phyloP scores from a whole-genome alignment of 2,888 invertebrate genomes.

The Stictocephala bisonia region DNA sequence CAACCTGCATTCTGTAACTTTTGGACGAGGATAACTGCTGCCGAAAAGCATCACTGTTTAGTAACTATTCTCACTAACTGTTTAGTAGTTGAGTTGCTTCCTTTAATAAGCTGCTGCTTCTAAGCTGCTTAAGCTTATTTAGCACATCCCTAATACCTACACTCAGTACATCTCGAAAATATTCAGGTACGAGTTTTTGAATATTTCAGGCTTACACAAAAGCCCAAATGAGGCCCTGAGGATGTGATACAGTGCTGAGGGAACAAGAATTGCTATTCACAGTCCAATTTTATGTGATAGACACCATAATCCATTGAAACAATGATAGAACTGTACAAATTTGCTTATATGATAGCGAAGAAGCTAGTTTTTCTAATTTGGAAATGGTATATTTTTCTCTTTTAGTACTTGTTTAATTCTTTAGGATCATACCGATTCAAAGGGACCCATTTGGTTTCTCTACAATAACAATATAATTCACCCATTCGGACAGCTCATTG shows the following conservation, averaged over 20 bases:
- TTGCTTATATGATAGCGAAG: conserved; percentile 49
- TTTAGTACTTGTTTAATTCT: conserved; percentile 54
- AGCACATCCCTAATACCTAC: too few species aligned
- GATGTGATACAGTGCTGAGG: background rate
- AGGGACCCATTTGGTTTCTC: conserved; percentile 57
- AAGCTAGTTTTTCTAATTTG: conserved; percentile 55
- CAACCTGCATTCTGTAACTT: too few species aligned
- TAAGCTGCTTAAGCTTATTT: too few species aligned
- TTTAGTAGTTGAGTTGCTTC: too few species aligned
- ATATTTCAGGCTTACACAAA: conserved; percentile 5
- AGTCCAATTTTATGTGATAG: conserved; percentile 17
- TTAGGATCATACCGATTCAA: conserved; percentile 59
- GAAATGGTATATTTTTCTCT: conserved; percentile 55
- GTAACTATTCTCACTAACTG: too few species aligned
- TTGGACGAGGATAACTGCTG: too few species aligned
- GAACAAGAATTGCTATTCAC: background rate
- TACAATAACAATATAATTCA: conserved; percentile 57
- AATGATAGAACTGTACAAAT: background rate
- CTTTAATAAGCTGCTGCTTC: too few species aligned
- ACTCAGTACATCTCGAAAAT: conserved; percentile 18
- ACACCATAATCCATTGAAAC: conserved; percentile 23
- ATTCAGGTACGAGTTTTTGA: conserved; percentile 8
- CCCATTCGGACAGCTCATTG: conserved; percentile 51
- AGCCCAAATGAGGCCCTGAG: background rate
- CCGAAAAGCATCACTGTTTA: too few species aligned